phyloP scores from a whole-genome alignment of 2,113 vertebrate species.

The Synchiropus splendidus region DNA sequence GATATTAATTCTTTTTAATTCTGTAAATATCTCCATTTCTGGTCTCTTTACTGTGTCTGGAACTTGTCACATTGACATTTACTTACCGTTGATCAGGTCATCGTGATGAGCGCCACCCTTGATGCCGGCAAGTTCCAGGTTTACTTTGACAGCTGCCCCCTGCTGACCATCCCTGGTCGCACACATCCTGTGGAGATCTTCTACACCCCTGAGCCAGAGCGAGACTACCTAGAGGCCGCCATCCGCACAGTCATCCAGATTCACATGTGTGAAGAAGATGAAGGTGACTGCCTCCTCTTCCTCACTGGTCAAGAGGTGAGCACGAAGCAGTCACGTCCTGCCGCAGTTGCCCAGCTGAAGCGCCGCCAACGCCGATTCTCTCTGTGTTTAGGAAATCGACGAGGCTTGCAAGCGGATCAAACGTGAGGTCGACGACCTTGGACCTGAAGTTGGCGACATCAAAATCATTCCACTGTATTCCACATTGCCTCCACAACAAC shows the following conservation, averaged over 20 bases:
- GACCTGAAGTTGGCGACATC: slow-evolving; percentile 96
- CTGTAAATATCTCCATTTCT: too few species aligned
- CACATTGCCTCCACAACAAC: slow-evolving; percentile 93
- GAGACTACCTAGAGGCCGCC: slow-evolving; percentile 96
- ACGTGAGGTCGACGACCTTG: slow-evolving; percentile 94
- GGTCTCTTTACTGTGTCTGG: too few species aligned
- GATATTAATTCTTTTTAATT: too few species aligned
- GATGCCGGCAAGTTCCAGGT: slow-evolving; percentile 98
- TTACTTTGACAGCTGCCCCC: slow-evolving; percentile 95
- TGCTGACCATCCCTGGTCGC: slow-evolving; percentile 93
- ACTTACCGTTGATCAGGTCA: slow-evolving; percentile 42
- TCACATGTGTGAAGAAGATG: slow-evolving; percentile 98
- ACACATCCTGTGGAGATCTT: slow-evolving; percentile 99
- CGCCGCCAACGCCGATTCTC: too few species aligned
- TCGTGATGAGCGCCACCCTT: slow-evolving; percentile 97
- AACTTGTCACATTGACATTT: too few species aligned
- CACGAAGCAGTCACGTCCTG: too few species aligned
- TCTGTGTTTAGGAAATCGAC: slow-evolving; percentile 83
- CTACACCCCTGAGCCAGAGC: slow-evolving; percentile 95
- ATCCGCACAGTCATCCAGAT: slow-evolving; percentile 98
- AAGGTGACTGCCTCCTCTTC: slow-evolving; percentile 92
- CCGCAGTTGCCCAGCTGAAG: too few species aligned
- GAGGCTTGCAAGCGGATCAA: slow-evolving; percentile 99
- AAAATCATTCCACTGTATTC: slow-evolving; percentile 99
- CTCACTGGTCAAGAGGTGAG: slow-evolving; percentile 97